Base-by-base conservation (phyloP, 1,140 invertebrate species). In the Orchestia grillus region DNA sequence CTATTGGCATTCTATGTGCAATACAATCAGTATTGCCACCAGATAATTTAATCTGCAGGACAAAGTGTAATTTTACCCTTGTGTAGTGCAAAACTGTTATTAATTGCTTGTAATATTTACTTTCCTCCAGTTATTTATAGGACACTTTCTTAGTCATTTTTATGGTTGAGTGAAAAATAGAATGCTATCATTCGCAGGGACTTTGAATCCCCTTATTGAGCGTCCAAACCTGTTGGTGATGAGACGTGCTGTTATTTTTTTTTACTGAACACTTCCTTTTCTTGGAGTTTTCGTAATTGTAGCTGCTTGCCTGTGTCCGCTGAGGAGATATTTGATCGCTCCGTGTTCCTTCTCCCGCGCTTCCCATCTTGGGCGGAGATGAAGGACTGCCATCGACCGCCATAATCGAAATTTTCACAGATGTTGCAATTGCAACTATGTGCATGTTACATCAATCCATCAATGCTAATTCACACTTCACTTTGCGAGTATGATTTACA, bases 341-440 rank as follows among this genome's bases (percentile, higher is more conserved):
- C 47, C 62, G 62, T 77, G 62, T 45, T 94, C 44, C 92, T 45
- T 94, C 92, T 94, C 92, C 92, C 44, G 44, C 92, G 92, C 92
- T 94, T 94, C 11, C 92, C 92, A 94, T 94, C 92, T 94, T 94
- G 92, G 92, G 44, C 43, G 92, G 44, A 94, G 92, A 94, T 45
- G 88, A 44, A 40, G 0, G 8, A 44, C 40, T 94, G 92, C 92
- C 11, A 90, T 90, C 88, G 42, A 90, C 88, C 43, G 41, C 88
- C 88, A 90, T 4, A 90, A 19, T 41, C 1, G 1, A 77, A 77
- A 77, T 77, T 77, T 77, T 15, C 1, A 36, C 28, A 23, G 1
- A 3, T 36, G 6, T 28, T 77, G 11, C 11, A 36, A 77, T 28
- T 77, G 62, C 11, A 15, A 28, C 62, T 36, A 1, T 23, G 28